Evolutionary conservation across 1,140 invertebrate species (phyloP).

Genomic region (Orius insidiosus): DNA sequence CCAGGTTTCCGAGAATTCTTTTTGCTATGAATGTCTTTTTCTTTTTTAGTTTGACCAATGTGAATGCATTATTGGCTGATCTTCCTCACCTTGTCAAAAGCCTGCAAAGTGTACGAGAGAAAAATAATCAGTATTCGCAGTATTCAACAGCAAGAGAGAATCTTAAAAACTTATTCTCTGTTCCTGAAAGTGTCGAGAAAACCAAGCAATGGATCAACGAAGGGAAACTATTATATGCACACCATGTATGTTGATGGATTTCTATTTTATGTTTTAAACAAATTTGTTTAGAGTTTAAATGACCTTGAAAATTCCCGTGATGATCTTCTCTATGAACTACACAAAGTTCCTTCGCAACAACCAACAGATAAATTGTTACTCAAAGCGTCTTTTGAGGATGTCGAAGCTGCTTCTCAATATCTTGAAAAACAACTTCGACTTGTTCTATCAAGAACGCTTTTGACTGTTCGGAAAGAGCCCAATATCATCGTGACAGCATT

Average conservation of each 20-base stretch:
- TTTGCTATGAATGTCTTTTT: constrained; percentile 6
- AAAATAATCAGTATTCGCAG: constrained; percentile 85
- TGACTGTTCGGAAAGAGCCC: constrained; percentile 87
- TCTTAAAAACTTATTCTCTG: constrained; percentile 93
- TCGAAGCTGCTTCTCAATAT: constrained; percentile 75
- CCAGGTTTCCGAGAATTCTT: constrained; percentile 1
- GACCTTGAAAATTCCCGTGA: constrained; percentile 93
- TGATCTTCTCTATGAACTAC: constrained; percentile 85
- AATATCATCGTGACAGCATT: constrained; percentile 90
- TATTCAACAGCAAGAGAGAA: constrained; percentile 97
- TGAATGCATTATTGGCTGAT: constrained; percentile 41
- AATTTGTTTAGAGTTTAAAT: constrained; percentile 46
- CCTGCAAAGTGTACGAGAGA: constrained; percentile 70
- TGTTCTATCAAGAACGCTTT: constrained; percentile 75
- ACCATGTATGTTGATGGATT: constrained; percentile 17
- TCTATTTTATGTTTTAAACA: constrained; percentile 3
- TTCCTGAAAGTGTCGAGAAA: constrained; percentile 88
- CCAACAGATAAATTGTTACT: constrained; percentile 77
- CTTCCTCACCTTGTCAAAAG: constrained; percentile 56
- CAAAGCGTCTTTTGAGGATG: constrained; percentile 91
- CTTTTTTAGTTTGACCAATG: constrained; percentile 34
- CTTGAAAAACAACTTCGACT: constrained; percentile 82
- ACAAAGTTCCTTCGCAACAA: constrained; percentile 82
- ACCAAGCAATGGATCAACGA: constrained; percentile 88
- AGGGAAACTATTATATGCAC: constrained; percentile 79